phyloP scores from a whole-genome alignment of 2,113 vertebrate species.

The Lota lota region DNA sequence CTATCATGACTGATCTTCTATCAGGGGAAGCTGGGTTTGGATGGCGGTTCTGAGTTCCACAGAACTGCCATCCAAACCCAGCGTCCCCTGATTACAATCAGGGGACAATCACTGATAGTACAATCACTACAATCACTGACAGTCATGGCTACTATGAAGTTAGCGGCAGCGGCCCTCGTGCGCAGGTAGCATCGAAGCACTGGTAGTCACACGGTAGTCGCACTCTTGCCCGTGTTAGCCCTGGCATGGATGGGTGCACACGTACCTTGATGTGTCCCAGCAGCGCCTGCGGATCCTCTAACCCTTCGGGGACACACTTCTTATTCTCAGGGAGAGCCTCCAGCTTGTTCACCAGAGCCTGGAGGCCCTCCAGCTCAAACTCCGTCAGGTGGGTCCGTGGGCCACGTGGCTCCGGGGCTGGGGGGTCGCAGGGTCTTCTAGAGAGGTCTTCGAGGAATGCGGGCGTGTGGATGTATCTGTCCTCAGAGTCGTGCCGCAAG shows the following conservation, averaged over 20 bases:
- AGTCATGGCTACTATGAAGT: no score
- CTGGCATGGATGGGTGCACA: neutral
- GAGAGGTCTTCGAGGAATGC: slow-evolving; percentile 72
- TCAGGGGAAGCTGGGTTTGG: no score
- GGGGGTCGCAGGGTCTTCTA: slow-evolving; percentile 85
- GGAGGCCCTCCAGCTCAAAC: slow-evolving; percentile 91
- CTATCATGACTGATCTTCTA: no score
- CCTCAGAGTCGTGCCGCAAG: slow-evolving; percentile 83
- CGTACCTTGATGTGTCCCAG: slow-evolving; percentile 92
- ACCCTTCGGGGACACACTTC: slow-evolving; percentile 88
- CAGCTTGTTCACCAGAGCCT: slow-evolving; percentile 90
- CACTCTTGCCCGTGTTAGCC: no score
- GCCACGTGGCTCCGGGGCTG: slow-evolving; percentile 72
- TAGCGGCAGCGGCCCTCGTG: no score
- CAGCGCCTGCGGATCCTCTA: slow-evolving; percentile 87
- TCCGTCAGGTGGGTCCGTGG: slow-evolving; percentile 92
- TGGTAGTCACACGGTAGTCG: no score
- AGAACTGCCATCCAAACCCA: no score
- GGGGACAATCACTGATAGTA: no score
- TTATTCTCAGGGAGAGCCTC: slow-evolving; percentile 93
- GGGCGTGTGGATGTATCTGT: slow-evolving; percentile 72
- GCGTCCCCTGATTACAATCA: no score
- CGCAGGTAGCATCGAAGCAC: no score
- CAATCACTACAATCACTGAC: no score
- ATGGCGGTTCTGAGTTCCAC: no score